Conservation (phyloP, 2,113 vertebrate species). For the Probosciger aterrimus region DNA sequence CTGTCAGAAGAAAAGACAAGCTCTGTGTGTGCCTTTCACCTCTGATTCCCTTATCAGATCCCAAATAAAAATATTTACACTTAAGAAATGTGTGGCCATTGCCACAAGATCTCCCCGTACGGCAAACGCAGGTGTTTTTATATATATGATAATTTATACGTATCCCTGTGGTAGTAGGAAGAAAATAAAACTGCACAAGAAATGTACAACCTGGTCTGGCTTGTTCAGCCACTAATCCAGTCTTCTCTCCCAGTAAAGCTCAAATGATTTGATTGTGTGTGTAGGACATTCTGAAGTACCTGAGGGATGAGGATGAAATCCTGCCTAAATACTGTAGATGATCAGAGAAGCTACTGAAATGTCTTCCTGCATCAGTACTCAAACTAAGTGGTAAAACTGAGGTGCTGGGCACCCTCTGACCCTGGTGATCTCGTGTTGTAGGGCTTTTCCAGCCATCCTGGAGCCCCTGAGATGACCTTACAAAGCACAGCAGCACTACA, state of each 20-base stretch:
- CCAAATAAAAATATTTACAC: background rate
- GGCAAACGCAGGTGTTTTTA: background rate
- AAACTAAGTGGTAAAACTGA: accelerated
- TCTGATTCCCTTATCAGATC: background rate
- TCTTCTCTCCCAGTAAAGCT: slow-evolving; percentile 18
- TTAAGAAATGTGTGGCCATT: background rate
- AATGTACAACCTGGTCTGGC: background rate
- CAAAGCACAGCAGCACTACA: accelerated
- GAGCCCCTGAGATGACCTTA: accelerated
- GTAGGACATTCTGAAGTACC: slow-evolving; percentile 4
- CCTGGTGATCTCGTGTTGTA: background rate
- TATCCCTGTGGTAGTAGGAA: background rate
- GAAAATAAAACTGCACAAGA: slow-evolving; percentile 17
- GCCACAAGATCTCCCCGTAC: background rate
- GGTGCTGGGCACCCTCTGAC: background rate
- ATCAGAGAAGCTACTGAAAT: background rate
- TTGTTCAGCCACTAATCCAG: slow-evolving; percentile 20
- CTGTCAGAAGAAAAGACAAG: background rate
- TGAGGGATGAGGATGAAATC: slow-evolving; percentile 18
- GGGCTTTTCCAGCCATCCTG: background rate
- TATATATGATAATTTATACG: background rate
- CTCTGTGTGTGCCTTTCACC: background rate
- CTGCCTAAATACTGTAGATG: background rate
- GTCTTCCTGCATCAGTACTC: background rate
- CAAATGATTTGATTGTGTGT: slow-evolving; percentile 7